phyloP scores from a whole-genome alignment of 2,888 invertebrate species.

The Cactoblastis cactorum region DNA sequence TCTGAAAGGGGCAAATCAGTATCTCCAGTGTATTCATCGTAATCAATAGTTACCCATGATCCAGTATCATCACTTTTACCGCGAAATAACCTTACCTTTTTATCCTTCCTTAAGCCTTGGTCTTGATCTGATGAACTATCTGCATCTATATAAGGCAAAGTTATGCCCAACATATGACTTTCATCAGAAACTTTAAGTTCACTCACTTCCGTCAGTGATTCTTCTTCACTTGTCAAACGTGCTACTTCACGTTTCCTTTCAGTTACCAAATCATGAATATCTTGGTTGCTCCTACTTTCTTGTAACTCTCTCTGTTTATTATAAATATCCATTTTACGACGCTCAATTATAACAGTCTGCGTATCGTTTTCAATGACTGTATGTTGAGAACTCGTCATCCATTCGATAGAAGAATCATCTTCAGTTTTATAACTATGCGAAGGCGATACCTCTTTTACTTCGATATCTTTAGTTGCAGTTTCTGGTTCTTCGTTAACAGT shows the following conservation, averaged over 20 bases:
- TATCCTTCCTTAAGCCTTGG: conserved; percentile 48
- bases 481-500: conserved; percentile 47
- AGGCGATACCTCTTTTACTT: conserved; percentile 52
- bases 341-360: conserved; percentile 81
- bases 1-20: conserved; percentile 80
- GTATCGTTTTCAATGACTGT: conserved; percentile 77
- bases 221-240: conserved; percentile 82
- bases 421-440: conserved; percentile 64
- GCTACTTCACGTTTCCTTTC: conserved; percentile 71
- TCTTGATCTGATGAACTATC: conserved; percentile 76
- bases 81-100: conserved; percentile 50
- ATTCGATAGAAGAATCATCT: conserved; percentile 71
- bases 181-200: conserved; percentile 79
- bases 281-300: conserved; percentile 60
- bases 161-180: conserved; percentile 66
- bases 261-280: conserved; percentile 47
- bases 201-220: conserved; percentile 83
- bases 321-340: conserved; percentile 80
- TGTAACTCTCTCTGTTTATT: conserved; percentile 76
- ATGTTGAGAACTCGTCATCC: conserved; percentile 66
- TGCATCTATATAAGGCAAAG: conserved; percentile 74
- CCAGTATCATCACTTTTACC: conserved; percentile 84
- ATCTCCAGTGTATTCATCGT: conserved; percentile 82
- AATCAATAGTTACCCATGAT: conserved; percentile 84
- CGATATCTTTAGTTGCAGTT: conserved; percentile 28